Conservation (phyloP, 2,113 vertebrate species). For the Meles meles region DNA sequence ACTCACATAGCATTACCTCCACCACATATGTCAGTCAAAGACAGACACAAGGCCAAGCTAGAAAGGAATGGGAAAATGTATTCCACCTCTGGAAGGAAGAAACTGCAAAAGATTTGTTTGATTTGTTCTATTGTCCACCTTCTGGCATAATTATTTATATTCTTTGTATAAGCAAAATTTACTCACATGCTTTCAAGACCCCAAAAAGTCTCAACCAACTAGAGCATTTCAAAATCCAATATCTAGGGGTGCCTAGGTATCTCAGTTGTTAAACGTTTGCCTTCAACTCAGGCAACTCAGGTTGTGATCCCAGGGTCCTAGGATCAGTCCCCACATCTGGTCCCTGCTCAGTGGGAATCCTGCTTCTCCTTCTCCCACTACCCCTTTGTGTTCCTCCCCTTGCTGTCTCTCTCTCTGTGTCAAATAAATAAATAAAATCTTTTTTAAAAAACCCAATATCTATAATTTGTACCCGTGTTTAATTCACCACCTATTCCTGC, state of each 20-base stretch:
- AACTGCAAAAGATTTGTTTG: neutral
- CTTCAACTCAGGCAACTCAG: too few relatives aligned
- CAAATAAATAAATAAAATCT: too few relatives aligned
- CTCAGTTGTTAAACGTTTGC: too few relatives aligned
- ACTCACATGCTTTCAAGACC: neutral
- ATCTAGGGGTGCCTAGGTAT: neutral
- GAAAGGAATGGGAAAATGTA: neutral
- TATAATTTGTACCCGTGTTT: neutral
- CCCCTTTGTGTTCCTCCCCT: neutral
- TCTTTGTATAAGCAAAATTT: neutral
- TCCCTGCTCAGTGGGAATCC: neutral
- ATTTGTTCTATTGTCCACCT: neutral
- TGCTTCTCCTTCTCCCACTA: neutral
- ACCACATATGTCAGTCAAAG: neutral
- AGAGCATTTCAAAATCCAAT: neutral
- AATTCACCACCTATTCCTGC: neutral
- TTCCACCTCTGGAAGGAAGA: neutral
- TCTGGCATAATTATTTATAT: neutral
- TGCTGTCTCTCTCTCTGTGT: neutral
- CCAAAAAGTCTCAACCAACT: neutral
- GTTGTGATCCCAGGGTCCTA: too few relatives aligned
- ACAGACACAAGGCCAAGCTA: neutral
- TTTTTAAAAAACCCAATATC: neutral
- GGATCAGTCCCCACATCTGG: neutral
- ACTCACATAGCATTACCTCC: neutral